Percentiles rank a stretch among this genome's conserved stretches.
Evolutionary conservation across 2,113 vertebrate genomes (phyloP).

Genomic region (Siniperca knerii): DNA sequence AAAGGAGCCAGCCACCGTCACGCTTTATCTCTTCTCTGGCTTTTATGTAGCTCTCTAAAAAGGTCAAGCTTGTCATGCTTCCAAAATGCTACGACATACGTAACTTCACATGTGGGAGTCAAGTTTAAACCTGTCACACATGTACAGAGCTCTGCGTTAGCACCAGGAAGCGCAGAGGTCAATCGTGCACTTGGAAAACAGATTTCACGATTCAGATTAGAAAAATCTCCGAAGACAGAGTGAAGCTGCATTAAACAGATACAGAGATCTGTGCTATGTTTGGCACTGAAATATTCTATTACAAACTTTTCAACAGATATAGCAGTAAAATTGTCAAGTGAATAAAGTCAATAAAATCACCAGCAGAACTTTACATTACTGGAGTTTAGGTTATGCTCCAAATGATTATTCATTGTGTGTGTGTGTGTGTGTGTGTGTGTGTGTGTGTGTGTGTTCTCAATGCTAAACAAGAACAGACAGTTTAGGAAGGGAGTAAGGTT

Average conservation of each 20-base stretch:
- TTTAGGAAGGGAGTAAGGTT: slow-evolving; percentile 41
- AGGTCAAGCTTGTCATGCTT: slow-evolving; percentile 23
- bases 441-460: slow-evolving; percentile 28
- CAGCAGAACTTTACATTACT: slow-evolving; percentile 24
- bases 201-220: slow-evolving; percentile 35
- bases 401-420: neutral
- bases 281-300: neutral
- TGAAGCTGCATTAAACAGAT: neutral
- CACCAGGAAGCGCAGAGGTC: slow-evolving; percentile 6
- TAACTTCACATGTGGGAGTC: slow-evolving; percentile 22
- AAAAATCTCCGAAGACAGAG: neutral
- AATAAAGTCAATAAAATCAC: slow-evolving; percentile 22
- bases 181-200: neutral
- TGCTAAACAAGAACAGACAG: slow-evolving; percentile 47
- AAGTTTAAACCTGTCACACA: slow-evolving; percentile 18
- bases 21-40: slow-evolving; percentile 11
- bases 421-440: slow-evolving; percentile 20
- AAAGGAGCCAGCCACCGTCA: slow-evolving; percentile 1
- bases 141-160: neutral
- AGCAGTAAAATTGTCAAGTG: slow-evolving; percentile 7
- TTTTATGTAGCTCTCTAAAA: slow-evolving; percentile 20
- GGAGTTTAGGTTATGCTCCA: slow-evolving; percentile 9
- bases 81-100: slow-evolving; percentile 20
- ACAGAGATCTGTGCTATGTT: neutral
- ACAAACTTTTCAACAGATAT: slow-evolving; percentile 20